Evolutionary conservation across 2,113 vertebrate species (phyloP), one percentile per base, ranked within the genome.

Genomic region (Mesitornis unicolor): DNA sequence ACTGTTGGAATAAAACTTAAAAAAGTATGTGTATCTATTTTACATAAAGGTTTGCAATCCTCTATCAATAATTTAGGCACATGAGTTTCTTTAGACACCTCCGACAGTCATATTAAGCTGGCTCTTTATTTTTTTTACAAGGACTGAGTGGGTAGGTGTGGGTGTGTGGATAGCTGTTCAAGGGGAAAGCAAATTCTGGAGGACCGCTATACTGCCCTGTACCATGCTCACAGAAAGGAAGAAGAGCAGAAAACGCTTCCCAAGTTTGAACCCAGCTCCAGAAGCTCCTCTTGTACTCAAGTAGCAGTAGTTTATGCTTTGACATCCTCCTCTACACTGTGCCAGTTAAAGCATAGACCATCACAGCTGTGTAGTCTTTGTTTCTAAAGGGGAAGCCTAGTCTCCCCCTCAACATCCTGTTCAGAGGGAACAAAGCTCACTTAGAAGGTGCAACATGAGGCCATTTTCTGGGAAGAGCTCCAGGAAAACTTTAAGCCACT

Each of bases 201-300:
- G 51, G 74, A 51, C 8, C 0, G 0, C 29, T 53, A 1, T 36
- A 21, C 5, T 9, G 4, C 1, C 5, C 0, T 22, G 6, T 31
- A 42, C 59, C 36, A 29, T 0, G 0, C 5, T 48, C 18, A 43
- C 9, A 26, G n/a, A 50, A 82, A 85, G 26, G 33, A 67, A 60
- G 20, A 64, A 9, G 25, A 86, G 26, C 24, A 78, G 61, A 69
- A 61, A 10, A 43, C 10, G 7, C 24, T 90, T 79, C 61, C n/a
- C 24, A 56, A 40, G 20, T 16, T n/a, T 45, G 7, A 89, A 29
- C 16, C 26, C n/a, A 75, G 43, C 33, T 89, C 56, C 74, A 78
- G 65, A 75, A 87, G 3, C 20, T 81, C 57, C 50, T 63, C 3
- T 2, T 45, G n/a, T 85, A 36, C 47, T 43, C 45, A 88, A 14